Conservation (phyloP, 2,113 vertebrate genomes). For the Trinectes maculatus region DNA sequence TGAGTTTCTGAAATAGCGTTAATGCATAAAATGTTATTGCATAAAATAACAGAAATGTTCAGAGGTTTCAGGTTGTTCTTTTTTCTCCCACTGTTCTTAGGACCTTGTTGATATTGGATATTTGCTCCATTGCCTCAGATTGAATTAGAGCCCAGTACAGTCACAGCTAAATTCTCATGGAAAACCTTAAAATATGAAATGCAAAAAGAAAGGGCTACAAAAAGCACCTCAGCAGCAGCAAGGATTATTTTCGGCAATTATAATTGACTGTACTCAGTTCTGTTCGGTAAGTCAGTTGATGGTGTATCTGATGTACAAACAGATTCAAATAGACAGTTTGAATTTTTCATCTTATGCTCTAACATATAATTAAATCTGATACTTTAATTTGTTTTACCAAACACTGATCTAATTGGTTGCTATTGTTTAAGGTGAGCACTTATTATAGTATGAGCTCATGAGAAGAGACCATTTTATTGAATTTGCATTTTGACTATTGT, state of each 20-base stretch:
- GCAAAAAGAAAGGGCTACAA: slow-evolving; percentile 44
- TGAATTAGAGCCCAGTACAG: slow-evolving; percentile 39
- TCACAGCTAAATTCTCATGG: slow-evolving; percentile 37
- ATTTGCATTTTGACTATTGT: slow-evolving; percentile 45
- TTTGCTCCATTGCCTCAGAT: slow-evolving; percentile 33
- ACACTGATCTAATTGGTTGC: too few relatives aligned
- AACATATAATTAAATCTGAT: too few relatives aligned
- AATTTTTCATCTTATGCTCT: neutral
- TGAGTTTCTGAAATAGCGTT: too few relatives aligned
- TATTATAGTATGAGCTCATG: slow-evolving; percentile 30
- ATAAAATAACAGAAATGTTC: slow-evolving; percentile 9
- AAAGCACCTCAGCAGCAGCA: slow-evolving; percentile 50
- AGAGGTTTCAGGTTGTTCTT: slow-evolving; percentile 3
- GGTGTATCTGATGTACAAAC: neutral
- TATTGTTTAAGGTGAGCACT: too few relatives aligned
- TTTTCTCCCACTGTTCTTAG: neutral
- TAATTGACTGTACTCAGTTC: neutral
- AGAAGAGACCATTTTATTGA: slow-evolving; percentile 26
- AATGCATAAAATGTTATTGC: too few relatives aligned
- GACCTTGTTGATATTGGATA: slow-evolving; percentile 42
- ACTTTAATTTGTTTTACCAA: neutral
- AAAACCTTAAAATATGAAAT: slow-evolving; percentile 57
- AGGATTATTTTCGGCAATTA: too few relatives aligned
- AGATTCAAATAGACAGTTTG: too few relatives aligned
- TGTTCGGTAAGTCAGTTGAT: slow-evolving; percentile 10